Evolutionary conservation across 2,113 vertebrate species (phyloP), one percentile per base, ranked within the genome.

Genomic region (Anguilla japonica): DNA sequence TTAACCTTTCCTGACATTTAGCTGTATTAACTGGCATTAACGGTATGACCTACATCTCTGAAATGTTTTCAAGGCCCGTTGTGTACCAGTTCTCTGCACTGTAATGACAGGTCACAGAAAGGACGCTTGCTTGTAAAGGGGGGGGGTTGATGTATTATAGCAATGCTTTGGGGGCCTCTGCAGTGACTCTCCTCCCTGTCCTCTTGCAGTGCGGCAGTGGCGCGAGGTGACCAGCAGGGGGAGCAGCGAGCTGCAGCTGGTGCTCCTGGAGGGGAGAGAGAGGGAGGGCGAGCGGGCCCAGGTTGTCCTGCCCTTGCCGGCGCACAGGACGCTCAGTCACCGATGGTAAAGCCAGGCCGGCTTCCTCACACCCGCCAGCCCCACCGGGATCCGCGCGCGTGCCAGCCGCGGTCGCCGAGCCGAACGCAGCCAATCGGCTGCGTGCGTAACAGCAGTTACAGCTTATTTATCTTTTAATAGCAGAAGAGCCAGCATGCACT

Each of bases 191-290:
- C 5, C 43, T 0, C 11, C 50, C 50, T 53, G 50, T 14, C 57
- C 16, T 41, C 86, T 56, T 39, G 8, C 90, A 96, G 96, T 94
- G 88, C 97, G 97, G 88, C 96, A 91, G 13, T 99, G 98, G 98
- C 95, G 94, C 0, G 95, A 96, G 34, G 97, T 99, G 81, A 95
- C 95, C 8, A 95, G 95, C 5, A 89, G 96, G 0, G 95, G 94
- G 67, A 93, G 96, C 79, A 89, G 94, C 2, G 96, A 98, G 43
- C 95, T 99, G 43, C 96, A 96, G 85, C 90, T 97, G 2, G 91
- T 99, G 85, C 95, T 98, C 85, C 91, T 99, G 46, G 95, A 96
- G 0, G 98, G 94, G 0, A 95, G 91, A 41, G 96, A 97, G 89
- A 96, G 90, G 96, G 40, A 78, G 22, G 1, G 18, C 41, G 22